Evolutionary conservation across 2,888 invertebrate species (phyloP).

Genomic region (Tetanocera ferruginea): DNA sequence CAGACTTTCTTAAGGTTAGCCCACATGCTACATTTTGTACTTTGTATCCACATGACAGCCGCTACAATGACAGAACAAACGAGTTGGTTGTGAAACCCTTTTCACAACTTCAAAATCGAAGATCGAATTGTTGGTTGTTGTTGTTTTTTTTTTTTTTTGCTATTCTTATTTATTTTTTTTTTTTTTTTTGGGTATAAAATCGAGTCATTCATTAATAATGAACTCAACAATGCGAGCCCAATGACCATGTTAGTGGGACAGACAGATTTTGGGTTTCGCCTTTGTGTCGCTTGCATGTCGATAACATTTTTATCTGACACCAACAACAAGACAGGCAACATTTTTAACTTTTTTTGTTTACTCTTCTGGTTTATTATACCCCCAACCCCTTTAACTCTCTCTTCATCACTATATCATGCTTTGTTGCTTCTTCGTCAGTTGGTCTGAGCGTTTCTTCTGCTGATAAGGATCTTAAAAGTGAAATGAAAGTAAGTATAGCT

Average conservation of each 20-base stretch:
- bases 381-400: background rate
- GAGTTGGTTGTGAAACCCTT: background rate
- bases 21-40: constrained; percentile 18
- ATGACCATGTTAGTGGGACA: constrained; percentile 23
- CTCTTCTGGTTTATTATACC: background rate
- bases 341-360: background rate
- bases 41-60: background rate
- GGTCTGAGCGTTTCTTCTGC: background rate
- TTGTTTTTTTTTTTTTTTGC: background rate
- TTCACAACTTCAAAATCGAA: constrained; percentile 14
- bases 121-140: background rate
- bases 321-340: constrained; percentile 21
- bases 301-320: constrained; percentile 27
- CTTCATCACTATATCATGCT: background rate
- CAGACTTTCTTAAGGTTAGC: background rate
- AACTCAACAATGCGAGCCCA: constrained; percentile 46
- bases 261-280: constrained; percentile 9
- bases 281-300: constrained; percentile 11
- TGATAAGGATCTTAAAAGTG: background rate
- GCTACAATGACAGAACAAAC: constrained; percentile 1
- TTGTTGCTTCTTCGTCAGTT: background rate
- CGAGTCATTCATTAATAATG: constrained; percentile 47
- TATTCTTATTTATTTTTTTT: constrained; percentile 40
- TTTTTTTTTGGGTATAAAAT: constrained; percentile 33
- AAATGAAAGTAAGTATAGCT: background rate